Evolutionary conservation across 92 coral and sea anemone species (phyloP).

Genomic region (Phenganax subtilis): DNA sequence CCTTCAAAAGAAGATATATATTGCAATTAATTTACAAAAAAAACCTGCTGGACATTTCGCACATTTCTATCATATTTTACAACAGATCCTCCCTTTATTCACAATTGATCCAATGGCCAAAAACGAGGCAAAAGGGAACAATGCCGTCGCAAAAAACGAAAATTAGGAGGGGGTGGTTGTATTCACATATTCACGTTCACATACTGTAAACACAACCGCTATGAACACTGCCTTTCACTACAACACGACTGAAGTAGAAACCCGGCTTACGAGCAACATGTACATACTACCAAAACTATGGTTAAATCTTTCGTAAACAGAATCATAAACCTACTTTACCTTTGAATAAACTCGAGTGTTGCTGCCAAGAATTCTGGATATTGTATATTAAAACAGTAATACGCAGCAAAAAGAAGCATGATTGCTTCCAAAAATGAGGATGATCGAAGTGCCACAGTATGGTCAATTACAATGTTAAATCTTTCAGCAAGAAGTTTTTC

Average conservation of each 20-base stretch:
- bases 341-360: neutral
- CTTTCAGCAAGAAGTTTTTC: conserved; percentile 2
- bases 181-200: no score
- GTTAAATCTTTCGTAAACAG: neutral
- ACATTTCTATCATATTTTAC: neutral
- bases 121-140: no score
- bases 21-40: neutral
- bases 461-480: neutral
- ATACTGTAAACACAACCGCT: no score
- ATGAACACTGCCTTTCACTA: no score
- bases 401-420: neutral
- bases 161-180: no score
- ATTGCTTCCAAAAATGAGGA: neutral
- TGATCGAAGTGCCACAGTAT: neutral
- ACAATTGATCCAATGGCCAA: no score
- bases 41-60: neutral
- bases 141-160: no score
- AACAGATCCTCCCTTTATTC: neutral
- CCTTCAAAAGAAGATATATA: neutral
- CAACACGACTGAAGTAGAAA: no score
- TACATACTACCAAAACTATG: neutral
- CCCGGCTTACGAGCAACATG: neutral
- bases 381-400: neutral
- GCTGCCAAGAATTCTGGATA: neutral
- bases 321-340: neutral